Conservation (phyloP, 1,140 invertebrate species). For the Akabosia matsudoensis region DNA sequence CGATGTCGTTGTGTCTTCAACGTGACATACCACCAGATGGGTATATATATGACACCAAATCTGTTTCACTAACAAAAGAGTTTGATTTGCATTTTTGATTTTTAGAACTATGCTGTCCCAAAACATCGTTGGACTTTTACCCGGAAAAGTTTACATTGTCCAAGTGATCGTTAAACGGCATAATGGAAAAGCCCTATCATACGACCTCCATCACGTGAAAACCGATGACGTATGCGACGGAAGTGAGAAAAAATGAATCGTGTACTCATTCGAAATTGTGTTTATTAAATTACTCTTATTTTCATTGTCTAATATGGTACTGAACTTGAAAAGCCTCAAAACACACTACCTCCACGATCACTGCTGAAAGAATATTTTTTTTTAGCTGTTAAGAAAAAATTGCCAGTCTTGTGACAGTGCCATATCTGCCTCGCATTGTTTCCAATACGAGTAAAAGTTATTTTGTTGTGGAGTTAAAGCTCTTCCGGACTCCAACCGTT, state of each 20-base stretch:
- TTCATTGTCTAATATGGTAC: too few relatives aligned
- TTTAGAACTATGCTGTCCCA: conserved; percentile 52
- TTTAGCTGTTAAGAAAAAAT: neutral
- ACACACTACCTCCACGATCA: too few relatives aligned
- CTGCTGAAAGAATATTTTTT: too few relatives aligned
- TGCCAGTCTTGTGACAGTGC: neutral
- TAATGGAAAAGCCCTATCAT: conserved; percentile 53
- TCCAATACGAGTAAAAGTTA: neutral
- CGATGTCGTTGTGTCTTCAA: conserved; percentile 50
- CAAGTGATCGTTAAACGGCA: conserved; percentile 54
- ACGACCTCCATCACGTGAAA: conserved; percentile 53
- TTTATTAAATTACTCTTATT: too few relatives aligned
- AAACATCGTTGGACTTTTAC: conserved; percentile 51
- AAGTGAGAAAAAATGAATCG: neutral
- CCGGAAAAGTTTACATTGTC: conserved; percentile 52
- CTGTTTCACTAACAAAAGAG: neutral
- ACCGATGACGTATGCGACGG: conserved; percentile 47
- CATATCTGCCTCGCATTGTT: neutral
- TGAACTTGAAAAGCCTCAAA: too few relatives aligned
- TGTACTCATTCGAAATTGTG: neutral
- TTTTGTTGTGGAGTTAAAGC: neutral
- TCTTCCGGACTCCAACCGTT: too few relatives aligned
- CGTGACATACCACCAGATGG: conserved; percentile 47
- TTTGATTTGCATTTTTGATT: conserved; percentile 25
- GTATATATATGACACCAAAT: conserved; percentile 28